Percentiles rank a stretch among this genome's conserved stretches.
Conservation (phyloP, 2,888 invertebrate species). For the Caenorhabditis angaria region DNA sequence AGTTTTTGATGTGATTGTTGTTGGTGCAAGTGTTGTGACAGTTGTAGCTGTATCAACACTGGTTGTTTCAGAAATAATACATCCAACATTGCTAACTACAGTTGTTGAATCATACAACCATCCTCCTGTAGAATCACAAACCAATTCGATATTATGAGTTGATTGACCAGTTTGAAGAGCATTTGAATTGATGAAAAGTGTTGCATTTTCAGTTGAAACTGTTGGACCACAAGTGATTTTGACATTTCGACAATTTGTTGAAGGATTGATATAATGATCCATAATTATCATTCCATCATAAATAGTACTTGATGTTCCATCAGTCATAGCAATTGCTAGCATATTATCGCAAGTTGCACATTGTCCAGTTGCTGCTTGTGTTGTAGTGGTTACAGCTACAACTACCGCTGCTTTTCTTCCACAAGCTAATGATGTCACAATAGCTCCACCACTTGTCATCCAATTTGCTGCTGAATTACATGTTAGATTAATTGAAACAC, state of each 20-base stretch:
- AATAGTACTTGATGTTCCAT: not conserved
- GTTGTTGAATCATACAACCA: conserved; percentile 13
- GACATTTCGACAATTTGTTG: conserved; percentile 22
- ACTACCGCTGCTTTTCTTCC: conserved; percentile 21
- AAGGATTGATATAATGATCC: conserved; percentile 31
- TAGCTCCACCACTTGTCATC: conserved; percentile 9
- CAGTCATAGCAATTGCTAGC: conserved; percentile 19
- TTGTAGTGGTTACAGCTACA: conserved; percentile 15
- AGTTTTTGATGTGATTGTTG: conserved; percentile 27
- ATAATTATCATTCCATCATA: conserved; percentile 36
- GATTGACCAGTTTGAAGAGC: conserved; percentile 16
- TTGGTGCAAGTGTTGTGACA: conserved; percentile 18
- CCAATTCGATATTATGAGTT: conserved; percentile 12
- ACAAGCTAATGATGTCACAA: conserved; percentile 26
- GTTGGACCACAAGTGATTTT: conserved; percentile 28
- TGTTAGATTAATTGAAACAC: conserved; percentile 18
- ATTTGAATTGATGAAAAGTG: conserved; percentile 22
- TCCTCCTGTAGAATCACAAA: conserved; percentile 14
- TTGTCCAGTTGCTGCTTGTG: conserved; percentile 24
- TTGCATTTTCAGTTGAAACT: conserved; percentile 30
- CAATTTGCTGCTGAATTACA: conserved; percentile 27
- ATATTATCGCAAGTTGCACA: conserved; percentile 25
- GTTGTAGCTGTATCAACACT: conserved; percentile 16
- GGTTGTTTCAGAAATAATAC: conserved; percentile 23
- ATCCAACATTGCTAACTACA: conserved; percentile 21